phyloP scores from a whole-genome alignment of 2,113 vertebrate species.

The Riparia riparia region DNA sequence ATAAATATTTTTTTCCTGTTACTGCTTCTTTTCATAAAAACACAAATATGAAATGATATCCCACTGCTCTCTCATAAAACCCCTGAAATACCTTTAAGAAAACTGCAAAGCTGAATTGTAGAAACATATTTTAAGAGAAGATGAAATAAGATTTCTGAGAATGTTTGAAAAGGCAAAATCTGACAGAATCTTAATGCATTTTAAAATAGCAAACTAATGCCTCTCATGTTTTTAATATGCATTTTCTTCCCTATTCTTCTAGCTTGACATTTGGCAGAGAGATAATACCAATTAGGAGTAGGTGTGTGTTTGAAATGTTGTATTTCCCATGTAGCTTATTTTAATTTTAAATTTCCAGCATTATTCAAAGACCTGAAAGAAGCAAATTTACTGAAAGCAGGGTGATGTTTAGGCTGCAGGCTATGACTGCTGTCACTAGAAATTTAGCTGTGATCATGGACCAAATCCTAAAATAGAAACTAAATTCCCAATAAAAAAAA shows the following conservation, averaged over 20 bases:
- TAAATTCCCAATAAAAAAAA: not conserved
- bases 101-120: not conserved
- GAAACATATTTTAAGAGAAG: not conserved
- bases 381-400: not conserved
- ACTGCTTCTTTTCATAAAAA: not conserved
- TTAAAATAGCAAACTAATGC: not conserved
- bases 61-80: not conserved
- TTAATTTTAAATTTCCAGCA: not conserved
- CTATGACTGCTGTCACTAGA: not conserved
- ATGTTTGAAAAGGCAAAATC: not conserved
- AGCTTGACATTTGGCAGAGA: not conserved
- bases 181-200: not conserved
- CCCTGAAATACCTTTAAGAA: not conserved
- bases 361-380: not conserved
- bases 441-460: not conserved
- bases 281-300: not conserved
- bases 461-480: not conserved
- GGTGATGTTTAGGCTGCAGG: not conserved
- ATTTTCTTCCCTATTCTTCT: not conserved
- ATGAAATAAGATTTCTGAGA: not conserved
- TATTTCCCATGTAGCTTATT: not conserved
- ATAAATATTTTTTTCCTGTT: not conserved
- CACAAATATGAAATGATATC: not conserved
- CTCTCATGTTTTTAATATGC: not conserved
- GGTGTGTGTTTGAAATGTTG: not conserved